Evolutionary conservation across 2,113 vertebrate genomes (phyloP), one percentile per base, ranked within the genome.

Genomic region (Narcine bancroftii): DNA sequence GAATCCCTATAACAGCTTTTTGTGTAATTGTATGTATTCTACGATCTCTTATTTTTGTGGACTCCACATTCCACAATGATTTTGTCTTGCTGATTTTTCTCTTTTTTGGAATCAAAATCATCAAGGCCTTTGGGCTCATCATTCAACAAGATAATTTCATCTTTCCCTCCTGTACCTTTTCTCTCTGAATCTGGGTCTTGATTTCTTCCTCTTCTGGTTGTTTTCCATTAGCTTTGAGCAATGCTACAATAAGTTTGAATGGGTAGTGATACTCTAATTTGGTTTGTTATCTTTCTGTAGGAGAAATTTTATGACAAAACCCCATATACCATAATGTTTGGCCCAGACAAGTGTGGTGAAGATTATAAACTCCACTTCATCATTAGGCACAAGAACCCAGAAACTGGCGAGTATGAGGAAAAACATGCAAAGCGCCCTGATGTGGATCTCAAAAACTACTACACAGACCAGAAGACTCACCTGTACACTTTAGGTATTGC

Each of bases 361-460:
- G 99, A 99, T 93, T 99, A 99, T 94, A 99, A 99, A 93, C 94
- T 99, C 92, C 99, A 99, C 95, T 99, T 99, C 95, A 99, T 99
- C 95, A 99, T 99, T 95, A 96, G 99, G 15, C 98, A 99, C 95
- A 98, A 98, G 94, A 99, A 99, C 94, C 98, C 97, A 11, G 98
- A 98, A 94, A 99, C 98, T 0, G 99, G 98, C 50, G 95, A 97
- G 92, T 97, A 95, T 0, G 99, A 99, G 93, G 99, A 99, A 95
- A 99, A 99, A 92, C 99, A 99, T 0, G 98, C 98, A 3, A 99
- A 99, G 95, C 97, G 97, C 65, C 97, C 99, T 0, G 98, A 99
- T 60, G 95, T 97, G 0, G 99, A 99, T 94, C 96, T 99, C 93
- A 97, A 99, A 93, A 96, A 96, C 0, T 99, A 98, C 94, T 99